Percentiles rank a stretch among this genome's conserved stretches.
Evolutionary conservation across 2,113 vertebrate species (phyloP).

Genomic region (Anolis carolinensis): DNA sequence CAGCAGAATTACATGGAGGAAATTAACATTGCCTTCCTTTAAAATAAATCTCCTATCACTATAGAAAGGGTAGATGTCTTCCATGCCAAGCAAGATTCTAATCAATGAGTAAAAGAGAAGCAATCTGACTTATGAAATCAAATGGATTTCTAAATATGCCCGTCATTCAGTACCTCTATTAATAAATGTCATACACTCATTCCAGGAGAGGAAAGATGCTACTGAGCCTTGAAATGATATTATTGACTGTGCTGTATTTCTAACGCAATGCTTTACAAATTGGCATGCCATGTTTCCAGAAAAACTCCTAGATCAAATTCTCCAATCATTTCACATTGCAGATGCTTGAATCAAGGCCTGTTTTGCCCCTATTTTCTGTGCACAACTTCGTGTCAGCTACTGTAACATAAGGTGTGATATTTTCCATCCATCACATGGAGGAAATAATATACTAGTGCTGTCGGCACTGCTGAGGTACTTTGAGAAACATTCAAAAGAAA

Average conservation of each 20-base stretch:
- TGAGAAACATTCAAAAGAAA: neutral
- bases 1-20: conserved; percentile 39
- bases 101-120: conserved; percentile 59
- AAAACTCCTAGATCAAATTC: conserved; percentile 41
- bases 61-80: neutral
- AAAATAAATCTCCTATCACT: conserved; percentile 19
- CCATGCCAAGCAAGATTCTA: conserved; percentile 38
- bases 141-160: conserved; percentile 13
- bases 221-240: conserved; percentile 40
- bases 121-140: conserved; percentile 55
- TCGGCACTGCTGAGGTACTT: neutral
- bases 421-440: too few species aligned
- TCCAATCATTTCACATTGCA: neutral
- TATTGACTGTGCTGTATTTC: conserved; percentile 47
- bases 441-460: too few species aligned
- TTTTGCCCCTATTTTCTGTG: neutral
- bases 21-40: conserved; percentile 42
- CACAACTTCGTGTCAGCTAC: neutral
- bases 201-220: conserved; percentile 49
- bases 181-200: conserved; percentile 41
- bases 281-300: conserved; percentile 4
- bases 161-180: conserved; percentile 54
- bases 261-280: conserved; percentile 46
- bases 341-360: neutral
- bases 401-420: too few species aligned